Percentiles rank a stretch among this genome's conserved stretches.
These are phyloP conservation scores for Hypanus sabinus DNA, from an alignment of 2,113 vertebrate genomes.

Conservation along the genomic window DNA sequence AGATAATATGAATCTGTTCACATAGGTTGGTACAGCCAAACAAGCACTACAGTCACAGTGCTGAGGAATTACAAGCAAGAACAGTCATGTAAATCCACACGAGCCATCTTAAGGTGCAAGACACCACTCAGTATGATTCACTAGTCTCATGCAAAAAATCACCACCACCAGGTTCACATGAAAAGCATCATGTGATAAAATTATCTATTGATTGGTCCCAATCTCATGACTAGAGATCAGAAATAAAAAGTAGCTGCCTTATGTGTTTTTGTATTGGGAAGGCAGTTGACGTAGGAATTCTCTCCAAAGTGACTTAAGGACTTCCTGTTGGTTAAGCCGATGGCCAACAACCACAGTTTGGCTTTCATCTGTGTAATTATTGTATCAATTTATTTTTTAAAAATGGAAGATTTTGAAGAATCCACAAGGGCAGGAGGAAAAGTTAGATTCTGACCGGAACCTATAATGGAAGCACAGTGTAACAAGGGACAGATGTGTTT, in stretches of 20 bases:
- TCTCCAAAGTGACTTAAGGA: neutral
- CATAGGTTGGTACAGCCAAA: neutral
- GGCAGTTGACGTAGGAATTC: neutral
- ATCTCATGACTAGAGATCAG: neutral
- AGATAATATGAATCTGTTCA: slow-evolving; percentile 12
- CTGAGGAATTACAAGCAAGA: slow-evolving; percentile 7
- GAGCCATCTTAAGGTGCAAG: neutral
- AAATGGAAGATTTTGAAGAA: neutral
- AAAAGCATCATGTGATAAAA: neutral
- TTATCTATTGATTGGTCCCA: neutral
- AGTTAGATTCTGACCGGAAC: neutral
- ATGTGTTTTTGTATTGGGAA: neutral
- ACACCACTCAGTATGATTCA: slow-evolving; percentile 24
- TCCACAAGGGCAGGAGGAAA: neutral
- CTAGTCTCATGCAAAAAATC: slow-evolving; percentile 26
- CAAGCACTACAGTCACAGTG: slow-evolving; percentile 3
- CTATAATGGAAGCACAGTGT: slow-evolving; percentile 20
- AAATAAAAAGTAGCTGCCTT: neutral
- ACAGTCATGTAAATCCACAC: slow-evolving; percentile 5
- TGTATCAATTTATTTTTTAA: neutral
- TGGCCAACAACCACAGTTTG: neutral
- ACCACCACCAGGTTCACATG: neutral
- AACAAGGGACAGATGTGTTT: neutral
- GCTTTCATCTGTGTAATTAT: neutral
- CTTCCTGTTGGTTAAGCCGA: neutral